Evolutionary conservation across 2,113 vertebrate species (phyloP).

Genomic region (Peromyscus maniculatus): DNA sequence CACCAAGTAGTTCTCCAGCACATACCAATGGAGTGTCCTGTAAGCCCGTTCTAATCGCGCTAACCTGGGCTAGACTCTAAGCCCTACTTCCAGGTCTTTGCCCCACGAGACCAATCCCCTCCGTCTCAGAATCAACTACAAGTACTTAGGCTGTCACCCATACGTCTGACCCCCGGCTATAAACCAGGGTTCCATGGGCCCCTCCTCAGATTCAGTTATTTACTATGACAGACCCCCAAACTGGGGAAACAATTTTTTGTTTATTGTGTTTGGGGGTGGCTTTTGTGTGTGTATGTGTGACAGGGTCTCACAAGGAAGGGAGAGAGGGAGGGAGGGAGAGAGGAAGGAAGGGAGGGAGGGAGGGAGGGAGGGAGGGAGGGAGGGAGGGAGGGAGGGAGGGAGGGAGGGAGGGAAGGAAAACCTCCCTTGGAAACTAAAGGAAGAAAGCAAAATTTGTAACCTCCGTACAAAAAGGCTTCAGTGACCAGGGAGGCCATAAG

Average conservation of each 20-base stretch:
- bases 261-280: not conserved
- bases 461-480: not conserved
- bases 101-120: not conserved
- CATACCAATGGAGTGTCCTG: not conserved
- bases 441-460: not conserved
- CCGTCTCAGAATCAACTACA: not conserved
- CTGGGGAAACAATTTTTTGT: not conserved
- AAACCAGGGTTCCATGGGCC: not conserved
- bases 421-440: not conserved
- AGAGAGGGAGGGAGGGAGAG: too few relatives aligned
- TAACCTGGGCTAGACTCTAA: not conserved
- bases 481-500: not conserved
- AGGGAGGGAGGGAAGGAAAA: not conserved
- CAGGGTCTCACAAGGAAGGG: not conserved
- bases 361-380: too few relatives aligned
- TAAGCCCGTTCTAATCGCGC: not conserved
- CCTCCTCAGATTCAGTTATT: not conserved
- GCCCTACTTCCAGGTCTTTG: not conserved
- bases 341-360: accelerated
- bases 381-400: too few relatives aligned
- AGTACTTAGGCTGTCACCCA: not conserved
- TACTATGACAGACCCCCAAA: not conserved
- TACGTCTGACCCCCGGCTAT: not conserved
- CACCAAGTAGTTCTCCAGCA: not conserved
- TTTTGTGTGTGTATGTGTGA: not conserved